A percentile compares a stretch with the other conserved stretches of the same genome.
phyloP scores from a whole-genome alignment of 2,888 invertebrate genomes.

The Thera britannica region DNA sequence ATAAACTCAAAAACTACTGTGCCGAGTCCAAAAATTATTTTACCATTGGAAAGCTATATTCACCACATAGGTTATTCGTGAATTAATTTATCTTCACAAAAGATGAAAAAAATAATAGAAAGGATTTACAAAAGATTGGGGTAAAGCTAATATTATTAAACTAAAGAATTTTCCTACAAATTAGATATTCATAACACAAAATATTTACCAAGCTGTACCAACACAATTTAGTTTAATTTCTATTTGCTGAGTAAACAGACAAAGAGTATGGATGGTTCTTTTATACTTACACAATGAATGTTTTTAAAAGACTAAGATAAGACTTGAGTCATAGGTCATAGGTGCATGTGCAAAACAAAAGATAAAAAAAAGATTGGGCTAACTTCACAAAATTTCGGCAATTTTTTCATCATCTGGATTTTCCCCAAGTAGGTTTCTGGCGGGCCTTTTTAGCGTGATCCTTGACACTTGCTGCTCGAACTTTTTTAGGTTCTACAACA shows the following conservation, averaged over 20 bases:
- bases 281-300: constrained; percentile 8
- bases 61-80: no score
- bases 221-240: constrained; percentile 8
- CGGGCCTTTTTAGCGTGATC: no score
- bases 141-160: neutral
- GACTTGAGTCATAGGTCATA: constrained; percentile 6
- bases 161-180: neutral
- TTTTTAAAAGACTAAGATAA: neutral
- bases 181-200: neutral
- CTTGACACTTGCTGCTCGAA: no score
- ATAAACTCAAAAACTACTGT: no score
- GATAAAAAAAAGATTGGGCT: neutral
- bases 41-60: no score
- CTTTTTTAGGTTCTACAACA: no score
- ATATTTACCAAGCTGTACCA: constrained; percentile 12
- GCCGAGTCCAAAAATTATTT: no score
- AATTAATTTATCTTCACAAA: no score
- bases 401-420: neutral
- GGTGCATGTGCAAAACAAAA: constrained; percentile 5
- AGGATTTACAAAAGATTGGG: neutral
- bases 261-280: neutral
- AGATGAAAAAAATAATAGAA: no score
- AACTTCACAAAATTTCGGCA: neutral
- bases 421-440: no score
- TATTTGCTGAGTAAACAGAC: constrained; percentile 19